Evolutionary conservation across 2,797 vertebrate genomes (phyloP).

Genomic region (Parauchenoglanis punctatus): DNA sequence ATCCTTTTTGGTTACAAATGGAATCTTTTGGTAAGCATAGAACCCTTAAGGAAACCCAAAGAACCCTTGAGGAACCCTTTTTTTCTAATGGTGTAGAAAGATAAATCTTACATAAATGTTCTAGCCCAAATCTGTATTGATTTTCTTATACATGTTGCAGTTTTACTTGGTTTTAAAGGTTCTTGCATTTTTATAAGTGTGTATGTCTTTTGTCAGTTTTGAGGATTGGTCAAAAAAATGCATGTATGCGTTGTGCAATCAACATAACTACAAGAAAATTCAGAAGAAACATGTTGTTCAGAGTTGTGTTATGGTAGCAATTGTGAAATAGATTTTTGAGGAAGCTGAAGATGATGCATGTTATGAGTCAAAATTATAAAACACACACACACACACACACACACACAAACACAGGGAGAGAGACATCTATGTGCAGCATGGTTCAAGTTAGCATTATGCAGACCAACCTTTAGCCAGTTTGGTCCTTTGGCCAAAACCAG

Average conservation of each 20-base stretch:
- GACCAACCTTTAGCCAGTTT: neutral
- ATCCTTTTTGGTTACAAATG: neutral
- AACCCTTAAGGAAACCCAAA: neutral
- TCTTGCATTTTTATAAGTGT: neutral
- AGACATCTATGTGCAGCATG: neutral
- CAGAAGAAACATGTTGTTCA: neutral
- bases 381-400: neutral
- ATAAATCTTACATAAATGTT: neutral
- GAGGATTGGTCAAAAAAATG: neutral
- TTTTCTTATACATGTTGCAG: neutral
- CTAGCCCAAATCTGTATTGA: neutral
- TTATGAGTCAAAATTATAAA: conserved; percentile 34
- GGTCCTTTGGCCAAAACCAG: neutral
- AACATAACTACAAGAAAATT: too few species aligned
- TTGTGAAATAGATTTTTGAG: conserved; percentile 28
- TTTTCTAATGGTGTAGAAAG: neutral
- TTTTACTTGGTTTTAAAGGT: neutral
- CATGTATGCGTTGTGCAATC: neutral
- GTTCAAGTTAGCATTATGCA: neutral
- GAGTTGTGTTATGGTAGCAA: neutral
- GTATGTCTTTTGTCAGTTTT: neutral
- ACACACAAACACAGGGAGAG: too few species aligned
- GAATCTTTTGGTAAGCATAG: neutral
- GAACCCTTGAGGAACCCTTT: neutral
- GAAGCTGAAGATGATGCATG: conserved; percentile 10